Conservation (phyloP, 2,888 invertebrate genomes). For the Drosophila pseudotakahashii region DNA sequence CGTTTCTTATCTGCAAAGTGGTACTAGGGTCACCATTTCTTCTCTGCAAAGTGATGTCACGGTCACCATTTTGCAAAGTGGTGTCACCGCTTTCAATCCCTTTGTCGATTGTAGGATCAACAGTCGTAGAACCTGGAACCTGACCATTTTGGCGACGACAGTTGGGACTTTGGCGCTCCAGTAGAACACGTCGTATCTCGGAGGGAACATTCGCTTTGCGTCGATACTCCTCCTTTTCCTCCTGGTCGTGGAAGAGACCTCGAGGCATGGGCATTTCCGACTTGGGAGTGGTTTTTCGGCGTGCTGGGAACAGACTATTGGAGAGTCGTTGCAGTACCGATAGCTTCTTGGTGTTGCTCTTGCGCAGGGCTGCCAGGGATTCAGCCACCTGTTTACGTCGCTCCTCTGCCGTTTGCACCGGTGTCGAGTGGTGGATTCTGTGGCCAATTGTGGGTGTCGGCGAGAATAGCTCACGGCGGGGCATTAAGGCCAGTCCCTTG, state of each 20-base stretch:
- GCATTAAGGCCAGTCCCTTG: constrained; percentile 82
- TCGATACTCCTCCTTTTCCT: constrained; percentile 7
- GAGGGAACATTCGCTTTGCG: constrained; percentile 45
- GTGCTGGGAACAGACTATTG: constrained; percentile 82
- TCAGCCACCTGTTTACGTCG: constrained; percentile 56
- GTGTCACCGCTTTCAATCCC: neutral
- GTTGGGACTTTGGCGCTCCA: constrained; percentile 64
- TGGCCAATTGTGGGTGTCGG: constrained; percentile 24
- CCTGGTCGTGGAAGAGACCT: constrained; percentile 57
- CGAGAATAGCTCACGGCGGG: constrained; percentile 68
- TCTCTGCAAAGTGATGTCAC: neutral
- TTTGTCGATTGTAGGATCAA: neutral
- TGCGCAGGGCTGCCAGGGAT: constrained; percentile 50
- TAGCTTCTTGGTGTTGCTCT: constrained; percentile 75
- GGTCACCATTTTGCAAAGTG: neutral
- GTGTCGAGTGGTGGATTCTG: constrained; percentile 13
- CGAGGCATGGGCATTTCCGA: constrained; percentile 71
- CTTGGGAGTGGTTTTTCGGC: constrained; percentile 82
- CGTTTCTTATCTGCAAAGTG: neutral
- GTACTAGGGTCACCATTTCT: neutral
- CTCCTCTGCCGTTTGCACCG: constrained; percentile 32
- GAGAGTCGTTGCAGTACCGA: constrained; percentile 83
- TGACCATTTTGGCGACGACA: neutral
- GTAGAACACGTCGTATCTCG: constrained; percentile 79
- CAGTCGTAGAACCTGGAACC: neutral